Conservation (phyloP, 2,888 invertebrate species). For the Dione juno region DNA sequence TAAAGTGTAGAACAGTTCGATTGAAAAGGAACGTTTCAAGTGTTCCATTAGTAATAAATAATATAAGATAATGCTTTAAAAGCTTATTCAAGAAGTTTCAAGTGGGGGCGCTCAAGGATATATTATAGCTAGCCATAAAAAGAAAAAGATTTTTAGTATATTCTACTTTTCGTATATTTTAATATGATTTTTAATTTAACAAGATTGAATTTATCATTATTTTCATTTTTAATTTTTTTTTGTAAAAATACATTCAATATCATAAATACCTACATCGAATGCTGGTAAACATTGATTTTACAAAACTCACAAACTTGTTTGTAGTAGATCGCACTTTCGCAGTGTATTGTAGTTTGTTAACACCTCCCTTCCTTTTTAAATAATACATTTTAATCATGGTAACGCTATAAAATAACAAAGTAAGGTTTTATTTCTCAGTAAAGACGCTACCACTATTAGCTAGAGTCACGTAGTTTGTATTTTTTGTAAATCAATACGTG, state of each 20-base stretch:
- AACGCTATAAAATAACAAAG: conserved; percentile 17
- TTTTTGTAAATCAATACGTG: conserved; percentile 38
- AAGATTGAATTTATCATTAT: too few species aligned
- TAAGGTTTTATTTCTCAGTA: conserved; percentile 30
- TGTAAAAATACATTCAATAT: neutral
- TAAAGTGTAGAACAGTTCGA: conserved; percentile 50
- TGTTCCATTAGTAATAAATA: conserved; percentile 75
- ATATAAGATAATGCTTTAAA: conserved; percentile 75
- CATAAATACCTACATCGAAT: neutral
- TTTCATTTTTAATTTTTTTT: too few species aligned
- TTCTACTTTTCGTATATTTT: too few species aligned
- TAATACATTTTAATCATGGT: neutral
- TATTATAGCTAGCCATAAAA: conserved; percentile 26
- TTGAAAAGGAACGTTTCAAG: conserved; percentile 60
- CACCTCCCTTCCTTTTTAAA: neutral
- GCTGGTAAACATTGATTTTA: neutral
- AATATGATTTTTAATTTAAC: too few species aligned
- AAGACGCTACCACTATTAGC: conserved; percentile 25
- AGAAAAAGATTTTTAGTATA: conserved; percentile 19
- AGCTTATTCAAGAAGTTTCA: conserved; percentile 66
- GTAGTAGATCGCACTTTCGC: neutral
- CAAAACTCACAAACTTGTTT: neutral
- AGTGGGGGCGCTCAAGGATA: conserved; percentile 62
- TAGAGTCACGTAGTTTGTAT: conserved; percentile 40
- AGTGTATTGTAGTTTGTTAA: neutral